Evolutionary conservation across 2,888 invertebrate genomes (phyloP).

Genomic region (Sminthurinus aureus): DNA sequence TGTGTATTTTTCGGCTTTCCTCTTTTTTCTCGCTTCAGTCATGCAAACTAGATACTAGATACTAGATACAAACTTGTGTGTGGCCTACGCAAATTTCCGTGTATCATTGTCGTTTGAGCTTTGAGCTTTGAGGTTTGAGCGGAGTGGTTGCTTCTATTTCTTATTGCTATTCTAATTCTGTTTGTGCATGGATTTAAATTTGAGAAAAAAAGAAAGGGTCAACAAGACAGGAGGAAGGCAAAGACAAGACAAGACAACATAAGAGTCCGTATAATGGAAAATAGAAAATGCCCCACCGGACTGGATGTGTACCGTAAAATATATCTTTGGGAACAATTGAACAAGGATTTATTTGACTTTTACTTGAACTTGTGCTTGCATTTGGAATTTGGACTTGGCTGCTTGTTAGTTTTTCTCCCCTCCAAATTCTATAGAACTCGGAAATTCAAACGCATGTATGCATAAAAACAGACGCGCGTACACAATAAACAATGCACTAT

Average conservation of each 20-base stretch:
- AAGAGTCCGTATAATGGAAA: not conserved
- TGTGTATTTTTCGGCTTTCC: not conserved
- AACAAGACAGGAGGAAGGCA: no score
- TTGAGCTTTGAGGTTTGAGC: no score
- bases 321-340: not conserved
- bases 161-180: not conserved
- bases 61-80: no score
- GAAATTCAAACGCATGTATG: no score
- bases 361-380: no score
- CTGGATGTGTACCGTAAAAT: not conserved
- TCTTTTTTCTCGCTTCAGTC: not conserved
- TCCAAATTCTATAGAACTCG: no score
- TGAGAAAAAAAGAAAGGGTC: not conserved
- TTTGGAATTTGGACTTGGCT: no score
- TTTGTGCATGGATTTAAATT: not conserved
- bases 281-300: not conserved
- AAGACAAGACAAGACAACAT: no score
- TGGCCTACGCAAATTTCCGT: no score
- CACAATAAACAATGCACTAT: not conserved
- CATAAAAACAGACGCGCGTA: not conserved
- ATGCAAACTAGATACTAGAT: not conserved
- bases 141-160: no score
- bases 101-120: no score
- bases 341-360: slow-evolving; percentile 21
- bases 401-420: not conserved